Percentiles rank a stretch among this genome's conserved stretches.
phyloP scores from a whole-genome alignment of 1,140 invertebrate species.

The Plectus sambesii region DNA sequence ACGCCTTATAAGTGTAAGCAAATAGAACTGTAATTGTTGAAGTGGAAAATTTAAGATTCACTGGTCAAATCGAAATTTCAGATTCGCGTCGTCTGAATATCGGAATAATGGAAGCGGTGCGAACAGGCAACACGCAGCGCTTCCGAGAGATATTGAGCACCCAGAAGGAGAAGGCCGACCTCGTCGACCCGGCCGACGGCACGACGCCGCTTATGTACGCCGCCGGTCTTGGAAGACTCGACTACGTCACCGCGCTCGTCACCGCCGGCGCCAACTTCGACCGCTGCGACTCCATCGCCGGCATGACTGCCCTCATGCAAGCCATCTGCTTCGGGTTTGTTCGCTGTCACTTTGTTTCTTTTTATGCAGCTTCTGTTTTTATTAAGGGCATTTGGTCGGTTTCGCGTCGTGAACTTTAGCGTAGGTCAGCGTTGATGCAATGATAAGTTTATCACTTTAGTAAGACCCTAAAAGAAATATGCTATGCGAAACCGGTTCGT shows the following conservation, averaged over 20 bases:
- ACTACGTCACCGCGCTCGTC: constrained; percentile 46
- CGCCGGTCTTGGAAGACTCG: constrained; percentile 46
- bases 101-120: constrained; percentile 1
- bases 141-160: constrained; percentile 43
- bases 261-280: constrained; percentile 47
- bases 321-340: constrained; percentile 50
- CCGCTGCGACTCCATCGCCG: constrained; percentile 48
- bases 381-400: too few species aligned
- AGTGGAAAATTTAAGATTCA: too few species aligned
- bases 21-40: too few species aligned
- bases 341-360: too few species aligned
- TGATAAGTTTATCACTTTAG: too few species aligned
- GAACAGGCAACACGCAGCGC: constrained; percentile 42
- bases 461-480: too few species aligned
- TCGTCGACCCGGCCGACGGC: constrained; percentile 46
- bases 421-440: too few species aligned
- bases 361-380: too few species aligned
- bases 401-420: too few species aligned
- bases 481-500: too few species aligned
- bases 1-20: too few species aligned
- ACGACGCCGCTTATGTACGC: constrained; percentile 49
- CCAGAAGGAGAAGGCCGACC: constrained; percentile 45
- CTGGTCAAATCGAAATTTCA: too few species aligned
- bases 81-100: not conserved
- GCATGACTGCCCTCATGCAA: constrained; percentile 51